A percentile compares a stretch with the other conserved stretches of the same genome.
Conservation (phyloP, 2,888 invertebrate species). For the Rotaria socialis region DNA sequence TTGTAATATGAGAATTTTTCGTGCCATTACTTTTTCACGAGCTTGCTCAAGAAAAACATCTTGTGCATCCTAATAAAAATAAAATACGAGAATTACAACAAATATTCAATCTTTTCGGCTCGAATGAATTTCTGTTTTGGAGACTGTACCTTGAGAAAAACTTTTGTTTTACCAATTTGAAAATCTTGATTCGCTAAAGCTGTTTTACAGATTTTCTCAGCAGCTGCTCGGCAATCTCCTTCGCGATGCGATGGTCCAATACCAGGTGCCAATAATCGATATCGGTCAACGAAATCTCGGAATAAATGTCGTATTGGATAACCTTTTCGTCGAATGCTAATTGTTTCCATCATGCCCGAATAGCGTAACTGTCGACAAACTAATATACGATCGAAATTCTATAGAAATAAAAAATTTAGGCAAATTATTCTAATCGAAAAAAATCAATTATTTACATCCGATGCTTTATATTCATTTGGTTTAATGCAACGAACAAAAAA, state of each 20-base stretch:
- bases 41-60: conserved; percentile 94
- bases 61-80: conserved; percentile 73
- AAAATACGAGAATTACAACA: background rate
- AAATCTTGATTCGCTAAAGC: conserved; percentile 84
- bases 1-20: conserved; percentile 87
- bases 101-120: no score
- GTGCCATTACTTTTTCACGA: conserved; percentile 84
- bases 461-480: conserved; percentile 92
- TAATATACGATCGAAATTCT: conserved; percentile 90
- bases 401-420: no score
- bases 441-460: conserved; percentile 60
- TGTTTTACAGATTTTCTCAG: conserved; percentile 80
- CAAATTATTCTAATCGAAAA: no score
- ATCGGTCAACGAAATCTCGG: conserved; percentile 89
- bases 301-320: conserved; percentile 96
- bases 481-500: conserved; percentile 98
- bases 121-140: no score
- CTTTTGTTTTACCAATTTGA: conserved; percentile 93
- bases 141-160: conserved; percentile 73
- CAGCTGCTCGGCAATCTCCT: conserved; percentile 75
- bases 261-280: conserved; percentile 75
- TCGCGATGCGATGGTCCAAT: conserved; percentile 56
- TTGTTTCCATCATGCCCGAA: conserved; percentile 99
- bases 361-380: conserved; percentile 93
- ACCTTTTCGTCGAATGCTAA: conserved; percentile 89